Base-by-base conservation (phyloP, 2,888 invertebrate species). In the Acrobasis consociella region DNA sequence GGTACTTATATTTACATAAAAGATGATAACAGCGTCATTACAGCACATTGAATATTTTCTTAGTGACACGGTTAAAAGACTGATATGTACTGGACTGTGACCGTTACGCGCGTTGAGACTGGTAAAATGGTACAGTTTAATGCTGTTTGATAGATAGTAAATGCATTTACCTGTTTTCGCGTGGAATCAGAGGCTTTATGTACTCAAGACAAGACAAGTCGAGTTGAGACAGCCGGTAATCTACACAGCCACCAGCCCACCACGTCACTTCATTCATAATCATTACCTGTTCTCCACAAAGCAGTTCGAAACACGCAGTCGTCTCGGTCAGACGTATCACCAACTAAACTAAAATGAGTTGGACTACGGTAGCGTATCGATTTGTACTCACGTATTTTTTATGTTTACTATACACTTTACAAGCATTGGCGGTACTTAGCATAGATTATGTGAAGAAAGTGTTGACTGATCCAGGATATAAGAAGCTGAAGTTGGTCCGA, bases 401-500 rank as follows among this genome's bases (percentile, higher is more conserved):
- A 49, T 84, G 86, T 11, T 39, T 82, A 16, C 81, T 76, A 60
- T 83, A 84, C 62, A 75, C 69, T 60, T 60, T 78, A 15, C 2
- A 73, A n/a, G 70, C 74, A 49, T 65, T 87, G 17, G 49, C 83
- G 0, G 16, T 69, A 0, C 77, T 89, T 63, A 72, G 73, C 13
- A n/a, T 85, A n/a, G 76, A 72, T 46, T 84, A 79, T 69, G 63
- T 87, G 56, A 87, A 79, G 70, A 85, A 85, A 65, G 83, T 87
- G 0, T 84, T 89, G 58, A 67, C 68, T 22, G 81, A 71, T 62
- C 83, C 86, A 0, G 85, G 85, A 82, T 69, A 72, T 16, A 75
- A 81, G 49, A 93, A 91, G 70, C 75, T 90, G 63, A 83, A 91
- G 62, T 73, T 90, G 62, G 78, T 85, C 55, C 93, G 93, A 7